Conservation (phyloP, 2,113 vertebrate genomes). For the Hemibates koningsi region DNA sequence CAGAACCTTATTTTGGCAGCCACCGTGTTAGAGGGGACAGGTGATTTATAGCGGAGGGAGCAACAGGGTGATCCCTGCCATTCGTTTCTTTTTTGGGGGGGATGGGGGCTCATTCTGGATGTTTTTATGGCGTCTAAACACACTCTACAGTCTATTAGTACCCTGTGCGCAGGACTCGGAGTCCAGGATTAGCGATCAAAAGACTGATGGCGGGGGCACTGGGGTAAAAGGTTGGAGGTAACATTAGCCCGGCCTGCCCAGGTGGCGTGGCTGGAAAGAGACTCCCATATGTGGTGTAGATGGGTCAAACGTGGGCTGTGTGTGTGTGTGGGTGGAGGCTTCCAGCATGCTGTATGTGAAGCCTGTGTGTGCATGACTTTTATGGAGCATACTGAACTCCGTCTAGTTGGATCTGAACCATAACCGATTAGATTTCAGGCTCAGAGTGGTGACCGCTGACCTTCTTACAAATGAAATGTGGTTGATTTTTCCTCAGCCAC, state of each 20-base stretch:
- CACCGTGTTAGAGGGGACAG: constrained; percentile 28
- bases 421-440: constrained; percentile 69
- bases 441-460: constrained; percentile 24
- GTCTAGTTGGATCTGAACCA: constrained; percentile 74
- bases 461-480: constrained; percentile 16
- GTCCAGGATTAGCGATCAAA: constrained; percentile 72
- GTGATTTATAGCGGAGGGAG: constrained; percentile 52
- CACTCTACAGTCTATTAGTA: constrained; percentile 14
- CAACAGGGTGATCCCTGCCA: background rate
- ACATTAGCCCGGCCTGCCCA: constrained; percentile 55
- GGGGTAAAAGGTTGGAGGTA: constrained; percentile 41
- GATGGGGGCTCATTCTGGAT: constrained; percentile 28
- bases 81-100: constrained; percentile 10
- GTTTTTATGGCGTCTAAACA: constrained; percentile 43
- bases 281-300: constrained; percentile 49
- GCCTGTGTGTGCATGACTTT: constrained; percentile 33
- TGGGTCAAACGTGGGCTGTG: constrained; percentile 16
- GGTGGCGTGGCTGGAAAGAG: constrained; percentile 61
- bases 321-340: background rate
- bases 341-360: background rate
- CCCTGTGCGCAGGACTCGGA: background rate
- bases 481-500: background rate
- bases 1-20: constrained; percentile 50
- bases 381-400: constrained; percentile 62
- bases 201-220: constrained; percentile 1